A percentile compares a stretch with the other conserved stretches of the same genome.
phyloP scores from a whole-genome alignment of 92 coral and sea anemone genomes.

The Isaurus tuberculatus region DNA sequence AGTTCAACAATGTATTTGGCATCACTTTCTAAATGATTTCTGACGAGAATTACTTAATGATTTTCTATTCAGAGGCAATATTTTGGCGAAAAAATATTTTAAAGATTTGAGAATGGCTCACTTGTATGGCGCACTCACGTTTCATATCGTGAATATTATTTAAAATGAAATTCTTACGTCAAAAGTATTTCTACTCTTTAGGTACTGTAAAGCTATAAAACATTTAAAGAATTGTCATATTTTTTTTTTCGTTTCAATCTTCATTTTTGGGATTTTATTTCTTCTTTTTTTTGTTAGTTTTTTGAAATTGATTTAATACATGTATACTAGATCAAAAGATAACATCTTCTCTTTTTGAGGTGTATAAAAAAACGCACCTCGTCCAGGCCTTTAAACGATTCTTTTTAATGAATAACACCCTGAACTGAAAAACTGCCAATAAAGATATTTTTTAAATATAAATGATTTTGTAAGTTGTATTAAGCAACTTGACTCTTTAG shows the following conservation, averaged over 20 bases:
- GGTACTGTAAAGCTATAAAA: neutral
- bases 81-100: neutral
- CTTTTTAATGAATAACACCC: neutral
- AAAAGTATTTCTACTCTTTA: too few species aligned
- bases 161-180: too few species aligned
- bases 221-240: neutral
- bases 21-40: neutral
- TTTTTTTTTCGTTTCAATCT: neutral
- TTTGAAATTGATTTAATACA: too few species aligned
- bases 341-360: neutral
- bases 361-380: neutral
- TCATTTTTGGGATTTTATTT: neutral
- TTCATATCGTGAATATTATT: too few species aligned
- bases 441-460: neutral
- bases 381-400: neutral
- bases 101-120: neutral
- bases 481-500: neutral
- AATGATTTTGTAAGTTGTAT: neutral
- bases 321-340: neutral
- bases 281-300: too few species aligned
- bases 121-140: neutral
- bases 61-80: neutral
- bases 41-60: neutral
- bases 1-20: neutral
- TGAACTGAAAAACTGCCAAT: neutral